Evolutionary conservation across 2,797 vertebrate species (phyloP).

Genomic region (Apogon talboti): DNA sequence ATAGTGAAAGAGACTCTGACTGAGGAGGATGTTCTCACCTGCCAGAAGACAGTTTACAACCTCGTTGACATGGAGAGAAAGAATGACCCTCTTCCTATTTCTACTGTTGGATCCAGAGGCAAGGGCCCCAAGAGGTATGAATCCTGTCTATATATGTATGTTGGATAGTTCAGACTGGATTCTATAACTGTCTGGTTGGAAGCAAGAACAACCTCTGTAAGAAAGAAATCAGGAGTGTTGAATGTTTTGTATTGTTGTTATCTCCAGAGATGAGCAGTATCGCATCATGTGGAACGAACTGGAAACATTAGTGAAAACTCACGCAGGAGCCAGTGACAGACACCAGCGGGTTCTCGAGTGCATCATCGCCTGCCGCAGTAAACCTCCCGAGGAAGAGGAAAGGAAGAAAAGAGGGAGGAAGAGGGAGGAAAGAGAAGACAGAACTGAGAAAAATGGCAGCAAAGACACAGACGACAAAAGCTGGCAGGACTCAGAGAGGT

Average conservation of each 20-base stretch:
- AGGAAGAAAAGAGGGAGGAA: conserved; percentile 97
- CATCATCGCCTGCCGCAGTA: conserved; percentile 94
- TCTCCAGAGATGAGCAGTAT: conserved; percentile 94
- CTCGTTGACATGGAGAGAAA: conserved; percentile 99
- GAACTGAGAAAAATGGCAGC: conserved; percentile 88
- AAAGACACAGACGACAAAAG: conserved; percentile 94
- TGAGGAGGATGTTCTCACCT: conserved; percentile 96
- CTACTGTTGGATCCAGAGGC: conserved; percentile 97
- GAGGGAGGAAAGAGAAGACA: conserved; percentile 96
- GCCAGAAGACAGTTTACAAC: conserved; percentile 98
- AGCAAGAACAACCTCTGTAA: neutral
- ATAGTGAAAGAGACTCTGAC: conserved; percentile 96
- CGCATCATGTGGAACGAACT: conserved; percentile 99
- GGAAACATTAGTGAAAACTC: conserved; percentile 95
- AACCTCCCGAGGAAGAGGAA: conserved; percentile 96
- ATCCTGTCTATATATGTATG: too few relatives aligned
- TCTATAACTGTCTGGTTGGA: too few relatives aligned
- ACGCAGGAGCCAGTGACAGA: conserved; percentile 90
- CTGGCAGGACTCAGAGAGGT: conserved; percentile 96
- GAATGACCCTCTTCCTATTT: conserved; percentile 96
- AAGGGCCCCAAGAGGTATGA: conserved; percentile 96
- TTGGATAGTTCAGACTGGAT: too few relatives aligned
- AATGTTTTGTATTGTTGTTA: neutral
- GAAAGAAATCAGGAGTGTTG: neutral
- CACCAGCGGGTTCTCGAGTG: conserved; percentile 96